Base-by-base conservation (phyloP, 2,797 vertebrate genomes). In the Selene dorsalis region DNA sequence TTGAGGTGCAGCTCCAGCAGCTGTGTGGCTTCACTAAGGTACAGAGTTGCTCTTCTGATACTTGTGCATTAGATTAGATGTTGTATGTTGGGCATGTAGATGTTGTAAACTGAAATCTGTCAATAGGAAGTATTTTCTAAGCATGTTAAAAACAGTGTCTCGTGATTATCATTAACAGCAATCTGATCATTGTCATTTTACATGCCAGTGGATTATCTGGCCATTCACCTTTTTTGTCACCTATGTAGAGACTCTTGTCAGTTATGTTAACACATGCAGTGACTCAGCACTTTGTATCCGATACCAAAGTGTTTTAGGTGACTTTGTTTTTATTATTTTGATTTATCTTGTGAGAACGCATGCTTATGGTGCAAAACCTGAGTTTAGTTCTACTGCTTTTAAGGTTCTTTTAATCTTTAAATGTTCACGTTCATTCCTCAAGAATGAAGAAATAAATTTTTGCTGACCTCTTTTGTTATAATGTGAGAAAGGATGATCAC, bases 161-260 rank as follows among this genome's bases (percentile, higher is more conserved):
- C 72, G 45, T 66, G 22, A 71, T 62, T 55, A 69, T 58, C 45
- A 79, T 75, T 72, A 73, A 43, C 63, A 75, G 11, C 75, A 59
- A 47, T 17, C 39, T 73, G 38, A 83, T 61, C 28, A 61, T 64
- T 57, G 89, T 73, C 66, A 41, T 61, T 45, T 76, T 61, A 78
- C 76, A 90, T 93, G 88, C 87, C 79, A 84, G 63, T 67, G 72
- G 85, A 92, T 91, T 91, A 81, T 82, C 80, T 84, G 68, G 72
- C 69, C 78, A 69, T 87, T 89, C 84, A 77, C 41, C 62, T 73
- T 77, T 76, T 79, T 77, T 87, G 85, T 87, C 90, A 90, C 80
- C 85, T 89, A 83, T 83, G 84, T 73, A 41, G 73, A 86, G 82
- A 83, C 81, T 88, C 78, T 78, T 52, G 32, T 77, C 67, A 77